Evolutionary conservation across 1,140 invertebrate genomes (phyloP), one percentile per base, ranked within the genome.

Genomic region (Drosophila arizonae): DNA sequence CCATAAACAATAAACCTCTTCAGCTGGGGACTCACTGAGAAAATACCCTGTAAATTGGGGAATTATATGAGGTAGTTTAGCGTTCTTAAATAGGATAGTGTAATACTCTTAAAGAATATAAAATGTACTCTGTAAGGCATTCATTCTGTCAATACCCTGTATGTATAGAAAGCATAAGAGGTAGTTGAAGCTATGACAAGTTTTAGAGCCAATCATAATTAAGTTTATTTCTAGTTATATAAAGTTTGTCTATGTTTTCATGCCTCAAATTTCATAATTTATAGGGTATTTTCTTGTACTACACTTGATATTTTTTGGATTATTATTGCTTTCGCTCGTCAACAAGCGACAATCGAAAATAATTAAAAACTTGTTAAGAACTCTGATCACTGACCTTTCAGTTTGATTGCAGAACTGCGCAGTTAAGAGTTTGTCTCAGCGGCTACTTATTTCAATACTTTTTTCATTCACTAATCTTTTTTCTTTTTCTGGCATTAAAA

Each of bases 311-410:
- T 45, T 43, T n/a, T 5, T 60, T 13, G 52, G 26, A 24, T 52
- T 45, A 17, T 54, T 61, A 45, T 58, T 15, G 55, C 55, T 60
- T 60, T 71, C 61, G 54, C 45, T 6, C 51, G 51, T 56, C 52
- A 64, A 30, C 8, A 52, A 52, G 48, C 8, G 48, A 6, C 48
- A 26, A 55, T 77, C 61, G 54, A 74, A 60, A 62, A 15, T 46
- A 69, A 52, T 15, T 48, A 43, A 39, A 60, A 72, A 66, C 55
- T 67, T 72, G 69, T 67, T 68, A 24, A 41, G 43, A 15, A 4
- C n/a, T 54, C 30, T 79, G 80, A 69, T 77, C 76, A 72, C 48
- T 84, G 80, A 84, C 64, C 80, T 56, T 39, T 62, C 62, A 36
- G 45, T 65, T 58, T 28, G 54, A 8, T 26, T 54, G 9, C 10